These are phyloP conservation scores for Folsomia candida DNA, from an alignment of 2,888 invertebrate genomes.

Conservation along the genomic window DNA sequence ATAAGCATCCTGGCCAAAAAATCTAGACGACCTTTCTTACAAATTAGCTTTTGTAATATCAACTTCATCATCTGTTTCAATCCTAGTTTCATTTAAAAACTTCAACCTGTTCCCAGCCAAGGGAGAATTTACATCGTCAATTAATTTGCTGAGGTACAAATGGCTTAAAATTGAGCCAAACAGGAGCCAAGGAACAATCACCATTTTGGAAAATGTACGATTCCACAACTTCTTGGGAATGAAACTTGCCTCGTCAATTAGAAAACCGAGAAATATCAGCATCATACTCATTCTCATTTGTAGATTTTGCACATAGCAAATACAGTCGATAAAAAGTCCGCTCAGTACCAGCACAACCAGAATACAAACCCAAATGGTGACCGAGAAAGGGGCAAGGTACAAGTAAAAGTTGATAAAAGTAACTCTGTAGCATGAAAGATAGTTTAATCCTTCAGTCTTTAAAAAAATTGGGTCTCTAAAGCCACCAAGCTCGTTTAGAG, in stretches of 20 bases:
- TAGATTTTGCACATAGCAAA: neutral
- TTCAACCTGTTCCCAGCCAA: neutral
- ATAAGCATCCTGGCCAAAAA: too few relatives aligned
- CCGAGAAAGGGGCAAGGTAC: neutral
- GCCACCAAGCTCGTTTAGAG: too few relatives aligned
- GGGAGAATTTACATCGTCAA: neutral
- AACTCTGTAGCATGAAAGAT: neutral
- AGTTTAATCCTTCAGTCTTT: neutral
- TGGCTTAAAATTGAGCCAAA: neutral
- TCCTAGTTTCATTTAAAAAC: too few relatives aligned
- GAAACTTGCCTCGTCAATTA: neutral
- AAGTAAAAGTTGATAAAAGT: neutral
- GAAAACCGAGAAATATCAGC: neutral
- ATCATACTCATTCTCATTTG: neutral
- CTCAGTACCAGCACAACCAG: neutral
- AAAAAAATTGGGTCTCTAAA: too few relatives aligned
- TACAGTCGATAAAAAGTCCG: neutral
- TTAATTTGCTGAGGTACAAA: neutral
- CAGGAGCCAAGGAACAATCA: neutral
- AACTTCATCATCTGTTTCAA: too few relatives aligned
- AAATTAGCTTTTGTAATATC: neutral
- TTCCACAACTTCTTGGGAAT: neutral
- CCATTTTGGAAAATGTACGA: neutral
- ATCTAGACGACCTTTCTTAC: neutral
- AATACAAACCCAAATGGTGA: neutral